Evolutionary conservation across 2,113 vertebrate genomes (phyloP).

Genomic region (Syrmaticus mikado): DNA sequence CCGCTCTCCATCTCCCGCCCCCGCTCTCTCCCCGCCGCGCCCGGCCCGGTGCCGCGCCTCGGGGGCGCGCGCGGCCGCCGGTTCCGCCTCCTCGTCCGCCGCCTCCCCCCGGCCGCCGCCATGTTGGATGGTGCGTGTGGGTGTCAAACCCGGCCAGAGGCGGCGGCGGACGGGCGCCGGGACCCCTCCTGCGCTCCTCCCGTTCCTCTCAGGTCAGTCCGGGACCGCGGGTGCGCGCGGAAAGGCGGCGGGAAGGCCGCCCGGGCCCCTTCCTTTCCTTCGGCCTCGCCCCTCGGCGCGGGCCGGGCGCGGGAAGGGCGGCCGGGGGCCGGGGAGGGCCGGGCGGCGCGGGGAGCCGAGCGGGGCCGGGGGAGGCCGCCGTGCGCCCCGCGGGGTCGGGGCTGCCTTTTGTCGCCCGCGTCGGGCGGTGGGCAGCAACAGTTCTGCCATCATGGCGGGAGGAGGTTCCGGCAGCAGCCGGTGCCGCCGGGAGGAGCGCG

Average conservation of each 20-base stretch:
- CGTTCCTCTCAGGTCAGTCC: not conserved
- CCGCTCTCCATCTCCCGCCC: not conserved
- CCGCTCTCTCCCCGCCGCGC: not conserved
- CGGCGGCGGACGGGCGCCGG: slow-evolving; percentile 12
- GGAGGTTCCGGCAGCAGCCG: not conserved
- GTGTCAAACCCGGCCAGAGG: slow-evolving; percentile 64
- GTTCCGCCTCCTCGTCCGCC: not conserved
- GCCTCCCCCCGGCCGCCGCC: slow-evolving; percentile 61
- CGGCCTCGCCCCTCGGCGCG: too few relatives aligned
- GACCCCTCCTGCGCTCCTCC: not conserved
- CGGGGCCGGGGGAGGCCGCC: too few relatives aligned
- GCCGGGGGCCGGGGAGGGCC: too few relatives aligned
- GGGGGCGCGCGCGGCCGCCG: not conserved
- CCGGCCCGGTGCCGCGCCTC: not conserved
- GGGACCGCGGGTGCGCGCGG: not conserved
- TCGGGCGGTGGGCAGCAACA: not conserved
- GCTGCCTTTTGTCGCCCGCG: slow-evolving; percentile 9
- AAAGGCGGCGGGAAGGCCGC: not conserved
- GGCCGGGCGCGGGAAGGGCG: too few relatives aligned
- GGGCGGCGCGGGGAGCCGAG: too few relatives aligned
- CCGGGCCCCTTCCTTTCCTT: not conserved
- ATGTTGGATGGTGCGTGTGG: slow-evolving; percentile 76
- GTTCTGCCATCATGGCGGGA: not conserved
- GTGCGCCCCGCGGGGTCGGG: not conserved
- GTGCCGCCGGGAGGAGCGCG: not conserved